Evolutionary conservation across 92 coral and sea anemone species (phyloP).

Genomic region (Siderastrea siderea): DNA sequence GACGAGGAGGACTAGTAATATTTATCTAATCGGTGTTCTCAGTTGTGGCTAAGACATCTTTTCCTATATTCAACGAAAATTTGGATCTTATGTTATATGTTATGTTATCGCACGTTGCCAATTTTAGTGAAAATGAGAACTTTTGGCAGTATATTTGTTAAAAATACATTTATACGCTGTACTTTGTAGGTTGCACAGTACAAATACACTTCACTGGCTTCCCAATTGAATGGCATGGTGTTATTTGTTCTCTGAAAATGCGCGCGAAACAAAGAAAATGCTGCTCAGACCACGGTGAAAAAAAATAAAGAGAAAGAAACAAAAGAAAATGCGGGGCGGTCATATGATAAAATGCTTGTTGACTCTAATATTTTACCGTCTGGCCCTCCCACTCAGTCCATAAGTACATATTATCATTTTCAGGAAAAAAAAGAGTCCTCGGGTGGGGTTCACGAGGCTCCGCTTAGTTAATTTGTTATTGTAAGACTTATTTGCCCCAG

Average conservation of each 20-base stretch:
- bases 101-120: too few relatives aligned
- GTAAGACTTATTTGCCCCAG: too few relatives aligned
- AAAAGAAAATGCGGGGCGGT: conserved; percentile 5
- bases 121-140: conserved; percentile 10
- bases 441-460: too few relatives aligned
- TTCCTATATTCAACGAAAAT: not conserved
- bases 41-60: not conserved
- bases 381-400: too few relatives aligned
- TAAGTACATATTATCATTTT: too few relatives aligned
- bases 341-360: conserved; percentile 2
- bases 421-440: too few relatives aligned
- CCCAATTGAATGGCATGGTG: conserved; percentile 4
- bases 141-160: not conserved
- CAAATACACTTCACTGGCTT: conserved; percentile 13
- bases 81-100: not conserved
- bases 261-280: conserved; percentile 4
- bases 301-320: not conserved
- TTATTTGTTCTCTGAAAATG: conserved; percentile 14
- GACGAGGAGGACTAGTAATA: conserved; percentile 2
- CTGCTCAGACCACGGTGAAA: not conserved
- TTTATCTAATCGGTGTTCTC: not conserved
- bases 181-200: not conserved
- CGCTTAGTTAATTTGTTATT: too few relatives aligned
- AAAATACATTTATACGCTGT: not conserved
- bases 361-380: too few relatives aligned